Base-by-base conservation (phyloP, 1,140 invertebrate species). In the Phymastichus coffea region DNA sequence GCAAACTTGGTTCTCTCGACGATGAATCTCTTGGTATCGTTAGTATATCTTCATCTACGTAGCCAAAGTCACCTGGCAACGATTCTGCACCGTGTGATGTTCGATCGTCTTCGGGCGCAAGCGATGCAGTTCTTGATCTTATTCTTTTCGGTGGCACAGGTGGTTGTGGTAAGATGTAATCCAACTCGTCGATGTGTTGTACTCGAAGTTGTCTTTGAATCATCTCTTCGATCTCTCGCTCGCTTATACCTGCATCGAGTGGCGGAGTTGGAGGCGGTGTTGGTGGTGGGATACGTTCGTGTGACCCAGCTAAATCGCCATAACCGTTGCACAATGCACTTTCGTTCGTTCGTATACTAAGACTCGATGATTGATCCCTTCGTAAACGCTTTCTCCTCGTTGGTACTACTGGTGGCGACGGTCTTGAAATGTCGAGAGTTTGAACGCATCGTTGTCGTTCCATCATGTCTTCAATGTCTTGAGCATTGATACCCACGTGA, bases 51-150 rank as follows among this genome's bases (percentile, higher is more conserved):
- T 77, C 70, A 1, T 75, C 71, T 8, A 54, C 26, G 58, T 70
- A 75, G 0, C 66, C 70, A 4, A 70, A 57, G 26, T 62, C 69
- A 63, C 79, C 74, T 48, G 81, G 80, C 46, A 82, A 66, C 1
- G 88, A 89, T 49, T 89, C 87, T 3, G 87, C 87, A 1, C 87
- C 88, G 54, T 85, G 82, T 0, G 87, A 89, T 2, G 86, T 88
- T 17, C 87, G 80, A 55, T 89, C 86, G 46, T 87, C 87, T 49
- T 90, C 88, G 55, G 73, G 74, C 4, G 81, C 82, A 10, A 85
- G 63, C 0, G 85, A 86, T 1, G 84, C 83, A 1, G 80, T 80
- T 49, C 83, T 72, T 0, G 80, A 78, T 35, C 72, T 71, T 49
- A 81, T 72, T 0, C 60, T 46, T 35, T 80, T 81, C 0, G 81